These are phyloP conservation scores for Chaetophractus vellerosus DNA, from an alignment of 2,797 vertebrate genomes.

Conservation along the genomic window DNA sequence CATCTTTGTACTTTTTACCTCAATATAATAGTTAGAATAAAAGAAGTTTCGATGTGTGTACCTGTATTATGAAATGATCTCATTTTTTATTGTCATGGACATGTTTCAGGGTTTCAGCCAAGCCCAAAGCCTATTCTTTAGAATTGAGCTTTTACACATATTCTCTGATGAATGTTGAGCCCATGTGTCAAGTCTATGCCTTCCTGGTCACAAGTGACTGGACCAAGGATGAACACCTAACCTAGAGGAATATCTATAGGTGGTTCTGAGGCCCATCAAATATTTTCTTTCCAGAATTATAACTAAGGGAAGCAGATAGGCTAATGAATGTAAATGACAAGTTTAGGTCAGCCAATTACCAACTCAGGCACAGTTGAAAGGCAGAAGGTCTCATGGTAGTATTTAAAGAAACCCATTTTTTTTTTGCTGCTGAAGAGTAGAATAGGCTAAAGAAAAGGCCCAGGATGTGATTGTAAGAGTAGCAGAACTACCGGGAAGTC, in stretches of 20 bases:
- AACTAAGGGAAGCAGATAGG: neutral
- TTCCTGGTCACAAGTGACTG: neutral
- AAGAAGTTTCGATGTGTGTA: neutral
- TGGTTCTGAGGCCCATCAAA: neutral
- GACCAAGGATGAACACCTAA: neutral
- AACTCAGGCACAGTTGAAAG: neutral
- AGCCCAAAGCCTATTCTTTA: neutral
- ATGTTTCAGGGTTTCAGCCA: neutral
- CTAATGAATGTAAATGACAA: neutral
- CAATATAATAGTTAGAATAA: neutral
- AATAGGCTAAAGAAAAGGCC: neutral
- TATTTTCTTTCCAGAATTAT: slow-evolving; percentile 8
- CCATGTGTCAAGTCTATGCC: neutral
- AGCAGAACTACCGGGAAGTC: neutral
- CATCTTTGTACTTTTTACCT: neutral
- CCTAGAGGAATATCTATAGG: neutral
- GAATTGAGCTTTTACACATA: neutral
- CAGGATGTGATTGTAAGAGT: neutral
- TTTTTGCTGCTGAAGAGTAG: neutral
- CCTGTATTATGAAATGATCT: neutral
- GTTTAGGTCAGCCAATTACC: neutral
- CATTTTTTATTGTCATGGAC: neutral
- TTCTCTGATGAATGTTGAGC: neutral
- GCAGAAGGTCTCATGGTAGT: neutral
- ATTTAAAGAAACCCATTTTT: neutral